These are phyloP conservation scores for Upupa epops DNA, from an alignment of 2,113 vertebrate species.

Conservation along the genomic window DNA sequence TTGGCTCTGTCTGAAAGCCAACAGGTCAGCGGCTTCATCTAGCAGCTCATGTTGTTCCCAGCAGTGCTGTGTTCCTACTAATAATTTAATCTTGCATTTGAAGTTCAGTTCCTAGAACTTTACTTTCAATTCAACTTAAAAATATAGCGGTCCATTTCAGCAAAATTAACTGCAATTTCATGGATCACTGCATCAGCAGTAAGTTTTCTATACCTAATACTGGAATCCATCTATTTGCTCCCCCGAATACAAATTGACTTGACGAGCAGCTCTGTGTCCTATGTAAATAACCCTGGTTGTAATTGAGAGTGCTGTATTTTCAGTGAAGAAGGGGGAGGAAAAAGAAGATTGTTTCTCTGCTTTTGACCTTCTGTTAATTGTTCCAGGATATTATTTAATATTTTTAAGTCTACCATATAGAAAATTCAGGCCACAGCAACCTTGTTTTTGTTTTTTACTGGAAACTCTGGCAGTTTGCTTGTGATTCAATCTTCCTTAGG, in stretches of 20 bases:
- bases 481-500: not conserved
- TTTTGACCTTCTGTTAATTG: not conserved
- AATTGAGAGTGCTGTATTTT: not conserved
- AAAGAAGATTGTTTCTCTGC: not conserved
- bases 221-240: conserved; percentile 35
- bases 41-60: conserved; percentile 35
- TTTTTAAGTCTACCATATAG: not conserved
- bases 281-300: not conserved
- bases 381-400: not conserved
- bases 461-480: not conserved
- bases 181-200: conserved; percentile 46
- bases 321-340: not conserved
- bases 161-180: conserved; percentile 67
- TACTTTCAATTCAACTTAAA: conserved; percentile 44
- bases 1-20: conserved; percentile 28
- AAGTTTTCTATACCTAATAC: conserved; percentile 29
- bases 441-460: not conserved
- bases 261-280: conserved; percentile 24
- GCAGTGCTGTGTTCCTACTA: conserved; percentile 16
- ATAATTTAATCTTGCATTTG: conserved; percentile 53
- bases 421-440: not conserved
- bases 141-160: conserved; percentile 49
- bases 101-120: conserved; percentile 36
- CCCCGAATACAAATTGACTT: conserved; percentile 29
- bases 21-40: conserved; percentile 43